A percentile compares a stretch with the other conserved stretches of the same genome.
These are phyloP conservation scores for Drosophila sordidula DNA, from an alignment of 2,888 invertebrate genomes.

Conservation along the genomic window DNA sequence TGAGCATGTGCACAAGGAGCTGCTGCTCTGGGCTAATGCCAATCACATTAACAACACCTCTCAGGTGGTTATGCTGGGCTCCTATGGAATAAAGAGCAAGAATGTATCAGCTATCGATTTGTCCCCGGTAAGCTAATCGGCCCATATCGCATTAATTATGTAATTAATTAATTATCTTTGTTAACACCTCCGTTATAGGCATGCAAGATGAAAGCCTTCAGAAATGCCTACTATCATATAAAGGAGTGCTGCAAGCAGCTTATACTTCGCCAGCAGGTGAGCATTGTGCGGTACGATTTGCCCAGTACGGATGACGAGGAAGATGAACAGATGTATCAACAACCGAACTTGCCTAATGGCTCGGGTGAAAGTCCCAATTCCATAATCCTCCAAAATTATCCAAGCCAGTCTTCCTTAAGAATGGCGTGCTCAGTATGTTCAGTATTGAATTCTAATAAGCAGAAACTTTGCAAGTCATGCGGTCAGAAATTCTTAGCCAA, in stretches of 20 bases:
- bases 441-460: conserved; percentile 1
- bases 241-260: conserved; percentile 69
- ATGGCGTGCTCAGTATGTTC: conserved; percentile 2
- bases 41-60: conserved; percentile 22
- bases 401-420: not conserved
- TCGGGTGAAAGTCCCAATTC: not conserved
- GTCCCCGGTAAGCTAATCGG: conserved; percentile 47
- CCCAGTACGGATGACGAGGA: conserved; percentile 65
- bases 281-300: conserved; percentile 58
- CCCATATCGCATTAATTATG: not conserved
- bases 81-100: conserved; percentile 32
- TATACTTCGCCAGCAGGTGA: conserved; percentile 56
- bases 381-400: not conserved
- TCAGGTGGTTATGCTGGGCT: conserved; percentile 32
- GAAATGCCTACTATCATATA: conserved; percentile 69
- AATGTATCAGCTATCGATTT: conserved; percentile 28
- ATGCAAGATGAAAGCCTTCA: conserved; percentile 59
- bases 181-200: conserved; percentile 27
- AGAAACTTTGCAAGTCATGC: conserved; percentile 55
- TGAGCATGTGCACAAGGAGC: conserved; percentile 84
- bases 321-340: not conserved
- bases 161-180: not conserved
- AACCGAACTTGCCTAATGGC: not conserved
- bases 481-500: conserved; percentile 83
- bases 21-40: conserved; percentile 49